These are phyloP conservation scores for Athalia rosae DNA, from an alignment of 2,888 invertebrate species.

Conservation along the genomic window DNA sequence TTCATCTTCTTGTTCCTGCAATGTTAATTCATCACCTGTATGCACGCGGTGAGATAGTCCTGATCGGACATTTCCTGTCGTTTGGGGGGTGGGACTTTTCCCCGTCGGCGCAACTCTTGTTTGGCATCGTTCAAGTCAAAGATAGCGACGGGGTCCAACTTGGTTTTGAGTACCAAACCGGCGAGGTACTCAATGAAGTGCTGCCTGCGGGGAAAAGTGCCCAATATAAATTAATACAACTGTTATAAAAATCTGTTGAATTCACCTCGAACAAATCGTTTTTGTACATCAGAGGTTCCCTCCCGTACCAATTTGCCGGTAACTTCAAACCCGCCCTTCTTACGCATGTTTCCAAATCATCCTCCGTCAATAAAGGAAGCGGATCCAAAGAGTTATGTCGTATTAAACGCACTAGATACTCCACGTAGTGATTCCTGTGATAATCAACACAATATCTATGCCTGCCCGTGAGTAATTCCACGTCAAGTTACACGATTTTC, in stretches of 20 bases:
- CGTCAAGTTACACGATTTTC: neutral
- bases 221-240: constrained; percentile 63
- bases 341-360: constrained; percentile 89
- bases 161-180: constrained; percentile 86
- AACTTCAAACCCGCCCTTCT: constrained; percentile 83
- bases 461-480: neutral
- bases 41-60: constrained; percentile 88
- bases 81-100: constrained; percentile 88
- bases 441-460: constrained; percentile 36
- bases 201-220: constrained; percentile 80
- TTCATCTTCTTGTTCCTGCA: too few relatives aligned
- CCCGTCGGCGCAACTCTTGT: constrained; percentile 90
- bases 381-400: constrained; percentile 85
- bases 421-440: constrained; percentile 90
- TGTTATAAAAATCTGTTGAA: constrained; percentile 46
- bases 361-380: constrained; percentile 83
- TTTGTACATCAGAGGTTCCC: constrained; percentile 74
- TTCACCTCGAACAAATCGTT: constrained; percentile 76
- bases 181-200: constrained; percentile 98
- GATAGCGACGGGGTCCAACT: constrained; percentile 92
- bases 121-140: constrained; percentile 91
- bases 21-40: constrained; percentile 81
- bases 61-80: constrained; percentile 89
- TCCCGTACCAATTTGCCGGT: constrained; percentile 86
- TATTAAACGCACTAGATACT: constrained; percentile 88